Conservation (phyloP, 2,888 invertebrate species). For the Ommatoiulus sabulosus region DNA sequence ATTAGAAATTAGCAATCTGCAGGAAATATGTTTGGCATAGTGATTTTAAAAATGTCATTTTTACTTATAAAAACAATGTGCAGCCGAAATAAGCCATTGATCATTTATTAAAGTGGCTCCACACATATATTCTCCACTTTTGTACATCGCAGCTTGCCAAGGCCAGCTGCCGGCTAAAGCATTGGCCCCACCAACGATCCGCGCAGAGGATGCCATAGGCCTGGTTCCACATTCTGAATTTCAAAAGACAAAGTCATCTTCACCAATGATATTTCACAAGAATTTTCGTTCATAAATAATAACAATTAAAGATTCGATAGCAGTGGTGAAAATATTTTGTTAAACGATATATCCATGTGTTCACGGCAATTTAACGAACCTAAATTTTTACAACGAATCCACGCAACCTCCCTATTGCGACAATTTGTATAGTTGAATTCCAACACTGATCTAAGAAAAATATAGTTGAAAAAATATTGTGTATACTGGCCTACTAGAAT, state of each 20-base stretch:
- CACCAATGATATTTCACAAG: not conserved
- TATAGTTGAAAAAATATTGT: constrained; percentile 37
- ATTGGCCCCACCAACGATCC: constrained; percentile 85
- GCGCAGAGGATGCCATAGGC: constrained; percentile 64
- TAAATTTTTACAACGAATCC: constrained; percentile 75
- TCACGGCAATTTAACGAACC: constrained; percentile 54
- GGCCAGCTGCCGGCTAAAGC: constrained; percentile 84
- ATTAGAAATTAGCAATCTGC: not conserved
- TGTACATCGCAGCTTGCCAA: constrained; percentile 87
- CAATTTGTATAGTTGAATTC: constrained; percentile 76
- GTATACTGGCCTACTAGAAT: not conserved
- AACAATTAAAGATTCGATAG: not conserved
- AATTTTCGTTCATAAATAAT: not conserved
- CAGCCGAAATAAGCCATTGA: constrained; percentile 82
- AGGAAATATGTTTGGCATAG: not conserved
- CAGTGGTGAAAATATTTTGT: constrained; percentile 21
- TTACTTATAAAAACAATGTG: constrained; percentile 85
- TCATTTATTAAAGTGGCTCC: constrained; percentile 80
- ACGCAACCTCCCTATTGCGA: constrained; percentile 74
- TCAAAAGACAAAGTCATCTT: not conserved
- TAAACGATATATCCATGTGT: not conserved
- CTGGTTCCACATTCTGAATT: constrained; percentile 58
- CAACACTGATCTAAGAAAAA: constrained; percentile 49
- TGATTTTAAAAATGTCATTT: not conserved
- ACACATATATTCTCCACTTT: constrained; percentile 86